Conservation (phyloP, 2,888 invertebrate genomes). For the Theristus sp. region DNA sequence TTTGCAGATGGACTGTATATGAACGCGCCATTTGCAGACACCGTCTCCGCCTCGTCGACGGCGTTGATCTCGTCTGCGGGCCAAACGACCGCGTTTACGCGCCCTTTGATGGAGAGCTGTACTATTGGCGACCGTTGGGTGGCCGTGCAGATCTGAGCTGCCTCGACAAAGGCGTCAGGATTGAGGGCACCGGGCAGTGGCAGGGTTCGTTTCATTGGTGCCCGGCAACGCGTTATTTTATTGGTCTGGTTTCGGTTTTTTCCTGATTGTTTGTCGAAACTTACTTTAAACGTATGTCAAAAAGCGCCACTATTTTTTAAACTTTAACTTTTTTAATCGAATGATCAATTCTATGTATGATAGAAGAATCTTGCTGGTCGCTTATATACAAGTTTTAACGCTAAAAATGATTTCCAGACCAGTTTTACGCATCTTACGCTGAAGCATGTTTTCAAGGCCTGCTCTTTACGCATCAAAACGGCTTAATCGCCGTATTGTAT, state of each 20-base stretch:
- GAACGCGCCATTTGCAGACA: background rate
- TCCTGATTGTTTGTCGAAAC: too few species aligned
- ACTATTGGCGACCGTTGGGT: slow-evolving; percentile 11
- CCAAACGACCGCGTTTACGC: slow-evolving; percentile 48
- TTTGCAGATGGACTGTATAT: too few species aligned
- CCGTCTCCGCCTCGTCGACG: background rate
- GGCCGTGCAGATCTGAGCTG: slow-evolving; percentile 15
- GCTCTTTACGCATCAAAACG: too few species aligned
- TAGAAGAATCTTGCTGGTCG: too few species aligned
- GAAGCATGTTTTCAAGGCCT: too few species aligned
- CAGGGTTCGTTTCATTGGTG: too few species aligned
- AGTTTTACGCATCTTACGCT: too few species aligned
- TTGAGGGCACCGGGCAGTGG: slow-evolving; percentile 27
- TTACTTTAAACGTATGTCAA: background rate
- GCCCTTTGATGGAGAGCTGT: slow-evolving; percentile 52
- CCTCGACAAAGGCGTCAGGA: slow-evolving; percentile 22
- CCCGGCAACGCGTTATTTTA: background rate
- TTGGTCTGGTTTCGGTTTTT: too few species aligned
- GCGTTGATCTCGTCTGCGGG: background rate
- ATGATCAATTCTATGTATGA: too few species aligned
- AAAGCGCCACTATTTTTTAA: background rate
- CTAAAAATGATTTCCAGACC: too few species aligned
- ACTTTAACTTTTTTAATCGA: background rate
- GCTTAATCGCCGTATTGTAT: too few species aligned
- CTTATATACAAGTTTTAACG: too few species aligned